phyloP scores from a whole-genome alignment of 92 coral and sea anemone genomes.

The Umimayanthus chanpuru region DNA sequence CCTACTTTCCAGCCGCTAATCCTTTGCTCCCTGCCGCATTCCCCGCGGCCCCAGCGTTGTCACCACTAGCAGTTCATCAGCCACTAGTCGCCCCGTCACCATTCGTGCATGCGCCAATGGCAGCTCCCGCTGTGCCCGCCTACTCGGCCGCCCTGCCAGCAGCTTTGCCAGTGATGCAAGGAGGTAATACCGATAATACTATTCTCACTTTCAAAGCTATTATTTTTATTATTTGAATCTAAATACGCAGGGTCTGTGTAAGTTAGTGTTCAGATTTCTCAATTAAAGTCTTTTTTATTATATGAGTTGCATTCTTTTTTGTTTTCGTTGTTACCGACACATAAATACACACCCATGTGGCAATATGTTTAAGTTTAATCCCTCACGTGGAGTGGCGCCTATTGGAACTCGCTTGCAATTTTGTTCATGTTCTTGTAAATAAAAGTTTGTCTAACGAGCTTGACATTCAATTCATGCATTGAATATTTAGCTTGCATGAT shows the following conservation, averaged over 20 bases:
- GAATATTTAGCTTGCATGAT: too few species aligned
- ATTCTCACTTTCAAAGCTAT: too few species aligned
- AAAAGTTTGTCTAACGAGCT: too few species aligned
- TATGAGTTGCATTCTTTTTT: too few species aligned
- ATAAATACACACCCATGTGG: not conserved
- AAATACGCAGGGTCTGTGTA: too few species aligned
- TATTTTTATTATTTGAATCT: too few species aligned
- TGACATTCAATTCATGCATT: too few species aligned
- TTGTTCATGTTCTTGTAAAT: too few species aligned
- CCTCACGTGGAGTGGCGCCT: not conserved
- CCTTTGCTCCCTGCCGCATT: slow-evolving; percentile 31
- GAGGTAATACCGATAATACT: not conserved
- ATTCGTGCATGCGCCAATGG: slow-evolving; percentile 18
- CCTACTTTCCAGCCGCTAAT: slow-evolving; percentile 41
- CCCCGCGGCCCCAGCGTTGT: slow-evolving; percentile 22
- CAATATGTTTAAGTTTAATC: too few species aligned
- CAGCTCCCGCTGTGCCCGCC: slow-evolving; percentile 33
- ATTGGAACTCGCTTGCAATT: not conserved
- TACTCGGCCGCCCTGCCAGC: slow-evolving; percentile 36
- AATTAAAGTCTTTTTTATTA: too few species aligned
- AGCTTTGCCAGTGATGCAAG: slow-evolving; percentile 40
- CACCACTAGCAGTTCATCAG: slow-evolving; percentile 17
- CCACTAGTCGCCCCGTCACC: slow-evolving; percentile 21
- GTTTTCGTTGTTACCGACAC: not conserved
- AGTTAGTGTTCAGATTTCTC: too few species aligned